A percentile compares a stretch with the other conserved stretches of the same genome.
Evolutionary conservation across 2,888 invertebrate genomes (phyloP).

Genomic region (Eugnorisma glareosa): DNA sequence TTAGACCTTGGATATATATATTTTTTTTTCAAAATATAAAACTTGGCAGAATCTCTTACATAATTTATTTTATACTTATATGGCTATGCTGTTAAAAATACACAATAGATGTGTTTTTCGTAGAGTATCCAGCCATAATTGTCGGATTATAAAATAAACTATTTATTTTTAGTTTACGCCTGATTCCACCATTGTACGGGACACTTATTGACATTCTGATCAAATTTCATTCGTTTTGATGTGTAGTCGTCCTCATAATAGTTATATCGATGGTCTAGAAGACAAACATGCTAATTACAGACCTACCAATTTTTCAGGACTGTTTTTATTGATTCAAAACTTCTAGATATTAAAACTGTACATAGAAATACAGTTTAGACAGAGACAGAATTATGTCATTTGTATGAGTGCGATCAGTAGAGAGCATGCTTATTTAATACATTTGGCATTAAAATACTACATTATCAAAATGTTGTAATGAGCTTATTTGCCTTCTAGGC

Average conservation of each 20-base stretch:
- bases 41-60: conserved; percentile 7
- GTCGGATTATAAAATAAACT: conserved; percentile 53
- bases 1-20: not conserved
- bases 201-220: not conserved
- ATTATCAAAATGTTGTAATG: too few relatives aligned
- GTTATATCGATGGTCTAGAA: too few relatives aligned
- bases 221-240: not conserved
- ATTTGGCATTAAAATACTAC: too few relatives aligned
- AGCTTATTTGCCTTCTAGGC: too few relatives aligned
- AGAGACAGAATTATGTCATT: too few relatives aligned
- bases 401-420: too few relatives aligned
- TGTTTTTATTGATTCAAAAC: too few relatives aligned
- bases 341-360: too few relatives aligned
- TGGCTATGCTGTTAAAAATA: conserved; percentile 75
- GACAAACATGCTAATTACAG: too few relatives aligned
- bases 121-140: conserved; percentile 72
- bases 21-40: not conserved
- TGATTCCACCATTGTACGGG: conserved; percentile 45
- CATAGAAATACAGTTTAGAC: too few relatives aligned
- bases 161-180: conserved; percentile 58
- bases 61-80: conserved; percentile 51
- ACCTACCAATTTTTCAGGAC: too few relatives aligned
- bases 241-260: not conserved
- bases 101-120: conserved; percentile 60
- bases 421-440: too few relatives aligned